A percentile compares a stretch with the other conserved stretches of the same genome.
phyloP scores from a whole-genome alignment of 2,888 invertebrate genomes.

The Suillia variegata region DNA sequence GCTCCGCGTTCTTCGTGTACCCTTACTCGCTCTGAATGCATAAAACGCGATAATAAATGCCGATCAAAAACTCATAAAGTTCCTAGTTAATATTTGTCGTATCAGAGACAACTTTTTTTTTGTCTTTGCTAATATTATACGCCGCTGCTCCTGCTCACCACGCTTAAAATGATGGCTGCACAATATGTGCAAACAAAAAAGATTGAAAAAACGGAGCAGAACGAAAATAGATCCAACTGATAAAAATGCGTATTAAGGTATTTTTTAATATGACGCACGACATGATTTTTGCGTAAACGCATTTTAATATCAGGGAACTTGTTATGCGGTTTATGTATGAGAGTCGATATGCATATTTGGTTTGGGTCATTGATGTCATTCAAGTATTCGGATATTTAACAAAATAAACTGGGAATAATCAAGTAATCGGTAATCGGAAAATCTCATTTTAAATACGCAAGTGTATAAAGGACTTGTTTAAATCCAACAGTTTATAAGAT shows the following conservation, averaged over 20 bases:
- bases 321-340: conserved; percentile 15
- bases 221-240: neutral
- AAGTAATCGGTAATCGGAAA: too few species aligned
- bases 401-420: too few species aligned
- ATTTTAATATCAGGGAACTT: conserved; percentile 12
- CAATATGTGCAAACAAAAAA: neutral
- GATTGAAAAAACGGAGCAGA: neutral
- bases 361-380: too few species aligned
- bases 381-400: too few species aligned
- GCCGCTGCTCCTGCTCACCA: neutral
- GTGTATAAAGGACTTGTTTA: too few species aligned
- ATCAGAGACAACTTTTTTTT: neutral
- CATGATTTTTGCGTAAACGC: conserved; percentile 6
- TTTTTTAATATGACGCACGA: conserved; percentile 10
- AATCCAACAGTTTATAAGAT: too few species aligned
- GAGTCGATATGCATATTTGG: conserved; percentile 21
- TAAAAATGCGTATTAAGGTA: conserved; percentile 17
- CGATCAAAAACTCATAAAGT: conserved; percentile 7
- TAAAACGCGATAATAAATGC: neutral
- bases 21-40: too few species aligned
- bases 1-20: too few species aligned
- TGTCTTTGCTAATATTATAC: too few species aligned
- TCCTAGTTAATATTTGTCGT: conserved; percentile 7
- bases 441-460: too few species aligned
- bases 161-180: neutral